phyloP scores from a whole-genome alignment of 1,140 invertebrate species.

The Orius insidiosus region DNA sequence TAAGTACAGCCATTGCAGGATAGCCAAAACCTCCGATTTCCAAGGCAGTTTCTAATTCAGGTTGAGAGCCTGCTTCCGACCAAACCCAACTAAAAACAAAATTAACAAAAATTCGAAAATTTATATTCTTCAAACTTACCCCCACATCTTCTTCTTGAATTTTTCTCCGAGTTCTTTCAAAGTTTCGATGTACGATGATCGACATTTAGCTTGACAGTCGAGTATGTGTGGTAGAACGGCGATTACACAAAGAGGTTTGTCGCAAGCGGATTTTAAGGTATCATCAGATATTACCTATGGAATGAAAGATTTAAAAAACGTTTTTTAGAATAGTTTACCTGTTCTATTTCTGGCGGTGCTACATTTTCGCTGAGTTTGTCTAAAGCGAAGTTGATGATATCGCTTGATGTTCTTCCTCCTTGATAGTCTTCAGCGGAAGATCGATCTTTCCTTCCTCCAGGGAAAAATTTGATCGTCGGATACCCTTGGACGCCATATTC shows the following conservation, averaged over 20 bases:
- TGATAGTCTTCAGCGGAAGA: constrained; percentile 59
- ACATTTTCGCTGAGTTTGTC: constrained; percentile 75
- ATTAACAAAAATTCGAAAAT: background rate
- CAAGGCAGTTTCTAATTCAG: constrained; percentile 66
- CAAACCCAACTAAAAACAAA: constrained; percentile 64
- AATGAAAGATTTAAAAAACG: background rate
- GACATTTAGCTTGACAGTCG: constrained; percentile 88
- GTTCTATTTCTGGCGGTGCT: constrained; percentile 72
- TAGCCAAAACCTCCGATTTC: constrained; percentile 88
- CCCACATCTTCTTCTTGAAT: constrained; percentile 93
- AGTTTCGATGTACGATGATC: constrained; percentile 71
- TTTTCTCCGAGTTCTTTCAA: constrained; percentile 69
- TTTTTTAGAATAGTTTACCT: constrained; percentile 32
- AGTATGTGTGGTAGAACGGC: constrained; percentile 91
- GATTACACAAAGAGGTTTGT: constrained; percentile 81
- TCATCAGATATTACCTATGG: constrained; percentile 37
- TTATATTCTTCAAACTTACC: constrained; percentile 35
- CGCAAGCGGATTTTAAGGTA: constrained; percentile 58
- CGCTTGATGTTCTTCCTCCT: constrained; percentile 76
- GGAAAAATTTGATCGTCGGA: constrained; percentile 94
- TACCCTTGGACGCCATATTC: constrained; percentile 77
- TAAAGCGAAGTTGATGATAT: constrained; percentile 82
- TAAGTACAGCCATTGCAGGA: constrained; percentile 89
- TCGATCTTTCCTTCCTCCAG: constrained; percentile 50
- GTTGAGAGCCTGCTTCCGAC: constrained; percentile 77